Conservation (phyloP, 2,113 vertebrate genomes). For the Echinops telfairi region DNA sequence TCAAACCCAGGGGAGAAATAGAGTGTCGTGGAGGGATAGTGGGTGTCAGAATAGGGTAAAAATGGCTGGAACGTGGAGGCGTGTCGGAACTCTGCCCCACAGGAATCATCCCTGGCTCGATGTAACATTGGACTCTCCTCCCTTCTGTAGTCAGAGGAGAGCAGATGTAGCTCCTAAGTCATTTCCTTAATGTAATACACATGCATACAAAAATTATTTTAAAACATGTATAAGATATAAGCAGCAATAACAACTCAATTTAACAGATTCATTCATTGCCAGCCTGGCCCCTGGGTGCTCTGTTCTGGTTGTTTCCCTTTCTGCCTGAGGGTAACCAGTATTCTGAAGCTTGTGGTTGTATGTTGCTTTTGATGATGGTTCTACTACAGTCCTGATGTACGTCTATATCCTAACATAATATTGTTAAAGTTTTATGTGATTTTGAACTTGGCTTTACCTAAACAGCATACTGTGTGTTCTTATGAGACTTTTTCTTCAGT, state of each 20-base stretch:
- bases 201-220: background rate
- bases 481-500: background rate
- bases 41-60: no score
- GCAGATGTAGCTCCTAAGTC: no score
- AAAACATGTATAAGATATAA: background rate
- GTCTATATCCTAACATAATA: background rate
- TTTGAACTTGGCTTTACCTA: constrained; percentile 12
- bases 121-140: no score
- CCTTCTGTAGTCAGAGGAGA: no score
- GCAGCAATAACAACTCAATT: background rate
- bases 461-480: background rate
- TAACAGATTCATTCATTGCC: background rate
- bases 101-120: no score
- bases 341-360: constrained; percentile 10
- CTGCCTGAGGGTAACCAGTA: background rate
- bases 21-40: no score
- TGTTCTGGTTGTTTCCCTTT: background rate
- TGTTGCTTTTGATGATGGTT: constrained; percentile 13
- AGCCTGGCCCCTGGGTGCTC: background rate
- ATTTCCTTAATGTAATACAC: background rate
- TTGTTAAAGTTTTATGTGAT: background rate
- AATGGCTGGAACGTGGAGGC: no score
- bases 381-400: background rate
- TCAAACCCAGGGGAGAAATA: no score
- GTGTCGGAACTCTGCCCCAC: no score